A percentile compares a stretch with the other conserved stretches of the same genome.
Evolutionary conservation across 2,888 invertebrate genomes (phyloP).

Genomic region (Cephus rjabovi): DNA sequence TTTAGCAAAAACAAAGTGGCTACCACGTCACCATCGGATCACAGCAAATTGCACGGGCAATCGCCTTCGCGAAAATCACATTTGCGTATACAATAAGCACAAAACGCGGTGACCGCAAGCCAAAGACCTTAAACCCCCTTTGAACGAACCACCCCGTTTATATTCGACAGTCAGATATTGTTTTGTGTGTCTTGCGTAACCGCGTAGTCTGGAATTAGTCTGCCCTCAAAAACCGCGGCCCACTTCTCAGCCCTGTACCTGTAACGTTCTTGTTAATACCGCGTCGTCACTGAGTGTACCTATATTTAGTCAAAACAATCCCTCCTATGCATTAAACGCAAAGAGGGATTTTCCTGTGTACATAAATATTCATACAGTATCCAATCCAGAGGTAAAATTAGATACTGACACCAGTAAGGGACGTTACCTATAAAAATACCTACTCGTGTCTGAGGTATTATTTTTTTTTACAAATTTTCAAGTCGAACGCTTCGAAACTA

Average conservation of each 20-base stretch:
- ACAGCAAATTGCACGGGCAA: neutral
- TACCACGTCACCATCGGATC: neutral
- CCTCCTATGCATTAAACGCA: neutral
- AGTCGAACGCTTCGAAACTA: neutral
- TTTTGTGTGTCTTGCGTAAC: constrained; percentile 55
- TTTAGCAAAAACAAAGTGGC: neutral
- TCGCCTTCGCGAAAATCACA: constrained; percentile 3
- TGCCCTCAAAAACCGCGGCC: constrained; percentile 49
- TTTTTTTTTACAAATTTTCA: neutral
- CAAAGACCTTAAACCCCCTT: constrained; percentile 21
- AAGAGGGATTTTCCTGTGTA: neutral
- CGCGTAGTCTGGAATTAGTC: constrained; percentile 56
- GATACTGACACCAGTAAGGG: neutral
- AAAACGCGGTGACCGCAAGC: constrained; percentile 12
- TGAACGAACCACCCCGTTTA: constrained; percentile 20
- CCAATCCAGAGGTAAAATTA: neutral
- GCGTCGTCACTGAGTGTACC: neutral
- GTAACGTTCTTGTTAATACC: neutral
- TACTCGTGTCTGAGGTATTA: neutral
- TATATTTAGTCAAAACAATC: neutral
- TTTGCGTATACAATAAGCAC: neutral
- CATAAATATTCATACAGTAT: neutral
- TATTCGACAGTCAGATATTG: constrained; percentile 51
- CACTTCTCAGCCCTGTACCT: neutral
- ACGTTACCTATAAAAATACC: neutral